Conservation (phyloP, 2,888 invertebrate genomes). For the Saturnia pavonia region DNA sequence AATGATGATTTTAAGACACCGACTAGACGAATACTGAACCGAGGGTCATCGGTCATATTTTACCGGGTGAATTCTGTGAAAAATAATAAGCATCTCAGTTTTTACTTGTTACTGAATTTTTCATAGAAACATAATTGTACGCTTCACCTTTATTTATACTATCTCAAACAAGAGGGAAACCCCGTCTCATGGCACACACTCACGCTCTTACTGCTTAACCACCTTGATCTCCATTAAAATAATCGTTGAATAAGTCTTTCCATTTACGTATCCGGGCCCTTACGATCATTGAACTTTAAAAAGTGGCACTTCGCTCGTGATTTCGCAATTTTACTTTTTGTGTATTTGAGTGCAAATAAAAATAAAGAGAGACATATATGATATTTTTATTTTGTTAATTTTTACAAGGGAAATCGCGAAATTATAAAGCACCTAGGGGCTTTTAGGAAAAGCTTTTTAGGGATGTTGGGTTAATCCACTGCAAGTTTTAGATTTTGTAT, state of each 20-base stretch:
- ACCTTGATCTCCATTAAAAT: background rate
- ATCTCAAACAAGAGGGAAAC: background rate
- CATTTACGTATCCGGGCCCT: background rate
- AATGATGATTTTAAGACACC: background rate
- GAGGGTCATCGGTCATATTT: background rate
- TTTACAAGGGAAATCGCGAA: no score
- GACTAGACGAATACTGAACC: background rate
- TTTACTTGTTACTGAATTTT: background rate
- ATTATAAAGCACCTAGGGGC: no score
- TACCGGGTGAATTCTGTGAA: background rate
- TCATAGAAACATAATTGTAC: background rate
- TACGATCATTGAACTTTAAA: background rate
- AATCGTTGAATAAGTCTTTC: background rate
- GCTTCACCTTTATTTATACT: background rate
- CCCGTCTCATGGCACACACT: no score
- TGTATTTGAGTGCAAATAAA: background rate
- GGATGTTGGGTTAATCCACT: no score
- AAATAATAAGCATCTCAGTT: background rate
- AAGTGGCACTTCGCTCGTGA: background rate
- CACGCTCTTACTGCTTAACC: background rate
- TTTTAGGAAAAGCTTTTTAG: no score
- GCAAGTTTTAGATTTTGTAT: no score
- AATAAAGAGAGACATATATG: background rate
- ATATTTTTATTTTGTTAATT: no score
- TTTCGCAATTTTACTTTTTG: background rate